phyloP scores from a whole-genome alignment of 2,888 invertebrate species.

The Hylaea fasciaria region DNA sequence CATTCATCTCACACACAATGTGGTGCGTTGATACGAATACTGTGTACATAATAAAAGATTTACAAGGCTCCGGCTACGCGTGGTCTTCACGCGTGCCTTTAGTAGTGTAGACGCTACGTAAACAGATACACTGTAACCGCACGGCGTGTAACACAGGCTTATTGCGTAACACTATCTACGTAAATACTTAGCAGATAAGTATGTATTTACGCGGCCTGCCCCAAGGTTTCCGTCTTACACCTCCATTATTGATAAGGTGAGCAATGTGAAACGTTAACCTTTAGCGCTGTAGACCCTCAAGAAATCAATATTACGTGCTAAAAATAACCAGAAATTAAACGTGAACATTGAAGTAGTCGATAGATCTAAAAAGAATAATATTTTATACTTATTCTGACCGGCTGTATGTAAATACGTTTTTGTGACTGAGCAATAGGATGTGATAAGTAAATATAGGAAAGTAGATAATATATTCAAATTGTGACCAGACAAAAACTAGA shows the following conservation, averaged over 20 bases:
- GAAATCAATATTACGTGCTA: not conserved
- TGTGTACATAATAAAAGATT: too few relatives aligned
- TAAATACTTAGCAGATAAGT: conserved; percentile 19
- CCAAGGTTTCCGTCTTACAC: conserved; percentile 21
- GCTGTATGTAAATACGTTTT: too few relatives aligned
- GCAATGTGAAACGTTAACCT: not conserved
- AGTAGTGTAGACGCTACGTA: conserved; percentile 15
- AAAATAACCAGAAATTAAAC: too few relatives aligned
- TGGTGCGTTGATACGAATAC: conserved; percentile 11
- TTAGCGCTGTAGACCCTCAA: not conserved
- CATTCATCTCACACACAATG: conserved; percentile 19
- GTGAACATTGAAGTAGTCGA: too few relatives aligned
- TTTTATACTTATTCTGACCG: too few relatives aligned
- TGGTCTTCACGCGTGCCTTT: conserved; percentile 23
- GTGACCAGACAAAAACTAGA: too few relatives aligned
- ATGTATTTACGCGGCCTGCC: conserved; percentile 11
- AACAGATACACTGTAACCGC: conserved; percentile 28
- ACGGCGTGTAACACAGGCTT: conserved; percentile 34
- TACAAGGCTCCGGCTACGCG: conserved; percentile 30
- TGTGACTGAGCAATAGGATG: too few relatives aligned
- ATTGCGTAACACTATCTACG: conserved; percentile 34
- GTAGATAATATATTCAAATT: too few relatives aligned
- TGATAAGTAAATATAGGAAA: too few relatives aligned
- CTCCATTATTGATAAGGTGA: conserved; percentile 19
- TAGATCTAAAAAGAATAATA: too few relatives aligned